Evolutionary conservation across 2,888 invertebrate genomes (phyloP), one percentile per base, ranked within the genome.

Genomic region (Keiferia lycopersicella): DNA sequence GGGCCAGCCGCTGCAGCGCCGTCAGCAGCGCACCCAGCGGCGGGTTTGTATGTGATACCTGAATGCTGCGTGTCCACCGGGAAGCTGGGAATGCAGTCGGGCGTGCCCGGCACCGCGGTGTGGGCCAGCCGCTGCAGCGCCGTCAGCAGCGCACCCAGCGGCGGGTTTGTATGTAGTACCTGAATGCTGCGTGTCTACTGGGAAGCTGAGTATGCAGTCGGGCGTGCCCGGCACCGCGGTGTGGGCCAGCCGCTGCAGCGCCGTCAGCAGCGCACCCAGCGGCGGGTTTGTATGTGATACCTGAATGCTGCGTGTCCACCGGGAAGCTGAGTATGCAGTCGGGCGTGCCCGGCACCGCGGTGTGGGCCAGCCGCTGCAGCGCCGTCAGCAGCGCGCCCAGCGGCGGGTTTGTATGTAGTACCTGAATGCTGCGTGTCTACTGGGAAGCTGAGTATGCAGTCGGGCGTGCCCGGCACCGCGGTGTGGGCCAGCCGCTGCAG

Each of bases 321-420:
- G 94, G 94, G 73, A 94, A 94, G 56, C 88, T 87, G 53, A 94
- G 80, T 56, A 92, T 92, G 69, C 88, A 92, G 73, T 93, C 93
- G 1, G 94, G 94, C 68, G 93, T 92, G 66, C 92, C 77, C 65
- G 83, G 81, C 3, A 72, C 67, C 6, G 80, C 79, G 61, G 76
- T 72, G 6, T 85, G 87, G 10, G 89, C 83, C 64, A 94, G 86
- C 3, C 84, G 74, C 66, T 73, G 80, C 69, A 86, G 79, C 68
- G 78, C 93, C 10, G 90, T 76, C 56, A 95, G 86, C 72, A 88
- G 77, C 66, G 93, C 83, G 65, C 83, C 80, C 22, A 94, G 85
- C 53, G 95, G 87, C 14, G 93, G 88, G 58, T 92, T 84, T n/a
- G n/a, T n/a, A n/a, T n/a, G n/a, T n/a, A n/a, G n/a, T 41, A 78